Percentiles rank a stretch among this genome's conserved stretches.
These are phyloP conservation scores for Nemopilema nomurai DNA, from an alignment of 30 jellyfish, hydroid and myxozoan species.

Conservation along the genomic window DNA sequence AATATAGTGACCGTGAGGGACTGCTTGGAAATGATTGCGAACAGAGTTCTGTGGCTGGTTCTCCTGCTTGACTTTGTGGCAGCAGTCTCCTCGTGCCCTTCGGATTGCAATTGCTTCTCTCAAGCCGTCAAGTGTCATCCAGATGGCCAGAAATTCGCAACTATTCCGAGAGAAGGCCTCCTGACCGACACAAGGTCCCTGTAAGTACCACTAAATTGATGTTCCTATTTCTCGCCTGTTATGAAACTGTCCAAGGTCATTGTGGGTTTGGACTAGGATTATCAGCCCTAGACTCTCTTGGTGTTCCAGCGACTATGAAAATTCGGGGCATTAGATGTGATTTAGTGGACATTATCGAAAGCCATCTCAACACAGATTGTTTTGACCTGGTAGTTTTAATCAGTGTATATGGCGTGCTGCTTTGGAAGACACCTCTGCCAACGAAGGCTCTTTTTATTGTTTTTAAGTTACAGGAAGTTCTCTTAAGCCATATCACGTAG, in stretches of 20 bases:
- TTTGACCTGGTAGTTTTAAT: too few relatives aligned
- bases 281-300: not conserved
- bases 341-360: not conserved
- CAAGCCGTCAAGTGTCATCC: conserved; percentile 41
- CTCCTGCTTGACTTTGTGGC: conserved; percentile 10
- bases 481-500: not conserved
- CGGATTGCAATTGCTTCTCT: conserved; percentile 28
- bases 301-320: not conserved
- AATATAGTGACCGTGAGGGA: too few relatives aligned
- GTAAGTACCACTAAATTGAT: conserved; percentile 12
- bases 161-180: conserved; percentile 45
- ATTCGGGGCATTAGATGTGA: not conserved
- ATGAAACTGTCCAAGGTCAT: not conserved
- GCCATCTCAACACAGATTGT: not conserved
- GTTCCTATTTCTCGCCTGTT: not conserved
- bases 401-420: not conserved
- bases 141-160: conserved; percentile 15
- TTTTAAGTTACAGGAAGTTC: not conserved
- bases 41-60: conserved; percentile 7
- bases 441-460: not conserved
- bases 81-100: conserved; percentile 45
- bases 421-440: not conserved
- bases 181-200: conserved; percentile 29
- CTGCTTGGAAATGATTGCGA: not conserved
- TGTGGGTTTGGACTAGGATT: not conserved